A percentile compares a stretch with the other conserved stretches of the same genome.
phyloP scores from a whole-genome alignment of 1,140 invertebrate genomes.

The Drosophila baimaii region DNA sequence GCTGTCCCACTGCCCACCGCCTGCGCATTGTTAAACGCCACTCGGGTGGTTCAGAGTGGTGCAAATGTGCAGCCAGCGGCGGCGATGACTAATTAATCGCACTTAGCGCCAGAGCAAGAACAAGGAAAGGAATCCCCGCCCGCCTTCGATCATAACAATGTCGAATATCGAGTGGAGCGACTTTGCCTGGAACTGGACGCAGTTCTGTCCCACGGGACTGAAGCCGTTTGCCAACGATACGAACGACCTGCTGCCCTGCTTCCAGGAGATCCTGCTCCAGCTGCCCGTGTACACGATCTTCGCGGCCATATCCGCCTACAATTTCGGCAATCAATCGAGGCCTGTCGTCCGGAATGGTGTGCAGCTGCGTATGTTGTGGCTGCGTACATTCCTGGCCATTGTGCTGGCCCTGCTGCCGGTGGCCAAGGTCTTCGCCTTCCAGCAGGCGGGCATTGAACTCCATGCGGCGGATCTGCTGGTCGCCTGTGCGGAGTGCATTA shows the following conservation, averaged over 20 bases:
- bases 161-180: slow-evolving; percentile 59
- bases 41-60: slow-evolving; percentile 13
- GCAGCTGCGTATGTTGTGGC: slow-evolving; percentile 87
- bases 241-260: slow-evolving; percentile 91
- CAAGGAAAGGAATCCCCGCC: slow-evolving; percentile 12
- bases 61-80: slow-evolving; percentile 18
- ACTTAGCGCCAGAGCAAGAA: slow-evolving; percentile 6
- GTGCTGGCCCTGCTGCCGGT: slow-evolving; percentile 88
- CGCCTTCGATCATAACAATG: slow-evolving; percentile 29
- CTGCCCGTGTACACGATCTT: slow-evolving; percentile 89
- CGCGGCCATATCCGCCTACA: slow-evolving; percentile 90
- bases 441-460: slow-evolving; percentile 84
- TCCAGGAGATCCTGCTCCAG: slow-evolving; percentile 90
- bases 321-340: slow-evolving; percentile 88
- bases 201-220: slow-evolving; percentile 88
- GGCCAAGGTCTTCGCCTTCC: slow-evolving; percentile 87
- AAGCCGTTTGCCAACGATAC: slow-evolving; percentile 87
- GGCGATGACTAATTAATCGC: slow-evolving; percentile 48
- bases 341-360: slow-evolving; percentile 86
- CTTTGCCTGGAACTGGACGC: slow-evolving; percentile 88
- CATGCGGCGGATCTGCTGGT: slow-evolving; percentile 89
- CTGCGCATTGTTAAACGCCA: slow-evolving; percentile 16
- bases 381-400: slow-evolving; percentile 87
- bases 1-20: not conserved
- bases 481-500: slow-evolving; percentile 88